Conservation (phyloP, 1,140 invertebrate species). For the Apis dorsata region DNA sequence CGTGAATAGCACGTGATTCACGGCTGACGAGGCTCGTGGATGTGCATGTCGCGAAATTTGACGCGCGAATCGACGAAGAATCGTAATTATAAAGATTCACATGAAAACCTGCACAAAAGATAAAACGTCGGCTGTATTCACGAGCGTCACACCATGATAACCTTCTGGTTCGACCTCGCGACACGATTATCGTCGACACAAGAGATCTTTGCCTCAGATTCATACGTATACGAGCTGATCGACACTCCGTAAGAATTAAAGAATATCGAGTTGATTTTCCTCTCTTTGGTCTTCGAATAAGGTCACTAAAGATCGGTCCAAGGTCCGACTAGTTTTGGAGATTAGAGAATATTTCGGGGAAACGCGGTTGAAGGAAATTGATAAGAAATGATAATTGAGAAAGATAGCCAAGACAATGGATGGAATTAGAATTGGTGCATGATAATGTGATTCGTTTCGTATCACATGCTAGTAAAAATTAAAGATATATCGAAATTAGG, state of each 20-base stretch:
- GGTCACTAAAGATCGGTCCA: constrained; percentile 6
- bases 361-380: not conserved
- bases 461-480: too few species aligned
- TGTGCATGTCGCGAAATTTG: constrained; percentile 11
- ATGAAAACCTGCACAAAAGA: not conserved
- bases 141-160: constrained; percentile 52
- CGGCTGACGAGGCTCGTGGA: not conserved
- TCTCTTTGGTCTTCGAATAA: not conserved
- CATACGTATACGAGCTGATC: constrained; percentile 20
- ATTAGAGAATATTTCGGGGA: constrained; percentile 3
- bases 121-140: constrained; percentile 7
- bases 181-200: constrained; percentile 50
- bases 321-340: not conserved
- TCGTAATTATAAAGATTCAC: not conserved
- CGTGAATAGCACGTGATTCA: constrained; percentile 10
- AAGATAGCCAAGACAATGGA: too few species aligned
- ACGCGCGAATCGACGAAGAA: not conserved
- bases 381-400: not conserved
- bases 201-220: constrained; percentile 37
- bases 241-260: constrained; percentile 3
- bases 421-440: not conserved
- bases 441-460: not conserved
- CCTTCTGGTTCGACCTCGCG: constrained; percentile 46
- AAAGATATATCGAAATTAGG: too few species aligned
- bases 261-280: constrained; percentile 1